Conservation (phyloP, 2,888 invertebrate species). For the Lamproptera curius region DNA sequence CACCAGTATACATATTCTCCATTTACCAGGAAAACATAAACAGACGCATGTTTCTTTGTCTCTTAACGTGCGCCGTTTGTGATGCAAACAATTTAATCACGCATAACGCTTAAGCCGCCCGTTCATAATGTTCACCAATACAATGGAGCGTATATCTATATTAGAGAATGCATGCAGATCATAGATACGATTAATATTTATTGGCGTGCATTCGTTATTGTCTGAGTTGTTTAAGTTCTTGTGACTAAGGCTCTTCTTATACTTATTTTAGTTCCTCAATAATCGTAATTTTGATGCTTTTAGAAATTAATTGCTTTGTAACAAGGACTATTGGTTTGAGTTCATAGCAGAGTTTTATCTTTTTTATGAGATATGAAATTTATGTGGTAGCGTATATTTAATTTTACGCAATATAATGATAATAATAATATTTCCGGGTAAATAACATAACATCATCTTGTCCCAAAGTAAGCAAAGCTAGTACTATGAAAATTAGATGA, state of each 20-base stretch:
- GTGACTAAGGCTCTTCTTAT: background rate
- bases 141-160: constrained; percentile 11
- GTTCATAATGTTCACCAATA: constrained; percentile 11
- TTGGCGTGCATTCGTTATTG: constrained; percentile 6
- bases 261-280: background rate
- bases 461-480: no score
- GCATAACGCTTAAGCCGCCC: background rate
- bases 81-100: constrained; percentile 9
- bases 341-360: no score
- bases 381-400: no score
- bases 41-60: background rate
- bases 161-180: background rate
- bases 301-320: background rate
- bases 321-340: background rate
- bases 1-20: background rate
- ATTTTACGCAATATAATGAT: no score
- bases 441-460: no score
- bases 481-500: no score
- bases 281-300: no score
- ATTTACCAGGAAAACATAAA: constrained; percentile 3
- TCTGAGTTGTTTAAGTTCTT: background rate
- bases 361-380: no score
- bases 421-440: no score
- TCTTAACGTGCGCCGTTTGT: background rate
- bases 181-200: constrained; percentile 4